phyloP scores from a whole-genome alignment of 2,797 vertebrate genomes.

The Atherinosoma microstoma region DNA sequence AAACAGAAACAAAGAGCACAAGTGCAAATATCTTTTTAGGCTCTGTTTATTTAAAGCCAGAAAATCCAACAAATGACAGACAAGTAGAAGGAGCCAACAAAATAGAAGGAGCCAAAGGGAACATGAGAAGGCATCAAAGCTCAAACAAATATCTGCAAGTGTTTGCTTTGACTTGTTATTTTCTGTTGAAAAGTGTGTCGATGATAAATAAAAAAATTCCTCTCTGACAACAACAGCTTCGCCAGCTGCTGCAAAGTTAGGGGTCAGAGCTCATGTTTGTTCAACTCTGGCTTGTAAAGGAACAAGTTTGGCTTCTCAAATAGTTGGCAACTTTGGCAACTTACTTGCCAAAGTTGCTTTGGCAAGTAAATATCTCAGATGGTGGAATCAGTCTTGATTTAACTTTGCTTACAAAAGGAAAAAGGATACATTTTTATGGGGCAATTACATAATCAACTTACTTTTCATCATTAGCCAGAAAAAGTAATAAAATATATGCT shows the following conservation, averaged over 20 bases:
- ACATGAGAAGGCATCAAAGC: not conserved
- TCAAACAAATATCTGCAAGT: constrained; percentile 6
- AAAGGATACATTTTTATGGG: not conserved
- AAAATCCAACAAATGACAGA: constrained; percentile 6
- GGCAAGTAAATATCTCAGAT: not conserved
- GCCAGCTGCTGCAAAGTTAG: constrained; percentile 14
- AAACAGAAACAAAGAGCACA: constrained; percentile 4
- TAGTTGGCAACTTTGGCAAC: too few relatives aligned
- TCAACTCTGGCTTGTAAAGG: constrained; percentile 6
- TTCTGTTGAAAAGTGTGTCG: not conserved
- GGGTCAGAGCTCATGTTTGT: constrained; percentile 15
- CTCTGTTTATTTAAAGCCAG: not conserved
- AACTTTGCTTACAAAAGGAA: not conserved
- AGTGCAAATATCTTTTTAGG: not conserved
- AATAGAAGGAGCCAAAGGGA: constrained; percentile 2
- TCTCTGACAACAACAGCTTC: constrained; percentile 8
- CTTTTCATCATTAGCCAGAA: too few relatives aligned
- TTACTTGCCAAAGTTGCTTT: not conserved
- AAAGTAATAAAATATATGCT: too few relatives aligned
- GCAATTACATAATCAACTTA: too few relatives aligned
- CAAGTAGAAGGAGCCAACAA: not conserved
- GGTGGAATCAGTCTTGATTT: not conserved
- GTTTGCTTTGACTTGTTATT: constrained; percentile 17
- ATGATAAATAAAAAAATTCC: constrained; percentile 5
- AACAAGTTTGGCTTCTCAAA: not conserved